phyloP scores from a whole-genome alignment of 2,797 vertebrate genomes.

The Xyrichtys novacula region DNA sequence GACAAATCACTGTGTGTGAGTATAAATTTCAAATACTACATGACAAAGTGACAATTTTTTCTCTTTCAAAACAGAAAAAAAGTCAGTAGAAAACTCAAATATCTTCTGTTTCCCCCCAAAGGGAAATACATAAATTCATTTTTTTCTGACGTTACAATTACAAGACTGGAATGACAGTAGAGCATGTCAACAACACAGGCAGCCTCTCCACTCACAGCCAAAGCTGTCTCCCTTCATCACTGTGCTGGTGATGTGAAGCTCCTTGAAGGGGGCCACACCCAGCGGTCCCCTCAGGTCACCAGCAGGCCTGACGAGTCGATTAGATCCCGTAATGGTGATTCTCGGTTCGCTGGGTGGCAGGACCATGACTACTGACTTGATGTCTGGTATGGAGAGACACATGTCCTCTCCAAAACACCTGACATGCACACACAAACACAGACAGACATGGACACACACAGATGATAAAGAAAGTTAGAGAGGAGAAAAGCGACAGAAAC shows the following conservation, averaged over 20 bases:
- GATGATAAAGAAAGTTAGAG: slow-evolving; percentile 5
- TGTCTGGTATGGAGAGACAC: slow-evolving; percentile 93
- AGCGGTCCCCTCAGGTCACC: slow-evolving; percentile 85
- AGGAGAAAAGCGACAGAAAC: slow-evolving; percentile 1
- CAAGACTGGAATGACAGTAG: slow-evolving; percentile 12
- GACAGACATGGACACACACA: slow-evolving; percentile 7
- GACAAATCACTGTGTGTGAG: background rate
- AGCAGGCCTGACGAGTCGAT: slow-evolving; percentile 89
- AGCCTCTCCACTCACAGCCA: slow-evolving; percentile 75
- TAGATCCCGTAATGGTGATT: slow-evolving; percentile 93
- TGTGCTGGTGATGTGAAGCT: slow-evolving; percentile 94
- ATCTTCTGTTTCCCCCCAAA: too few species aligned
- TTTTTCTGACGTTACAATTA: background rate
- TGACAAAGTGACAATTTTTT: background rate
- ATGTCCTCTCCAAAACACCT: slow-evolving; percentile 98
- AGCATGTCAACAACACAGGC: background rate
- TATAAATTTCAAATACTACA: background rate
- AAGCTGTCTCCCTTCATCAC: slow-evolving; percentile 87
- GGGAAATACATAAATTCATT: background rate
- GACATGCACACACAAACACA: slow-evolving; percentile 43
- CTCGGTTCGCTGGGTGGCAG: slow-evolving; percentile 93
- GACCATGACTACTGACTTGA: slow-evolving; percentile 93
- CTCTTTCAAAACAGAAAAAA: background rate
- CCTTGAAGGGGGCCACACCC: slow-evolving; percentile 93
- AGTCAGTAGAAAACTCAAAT: background rate